These are phyloP conservation scores for Siniperca scherzeri DNA, from an alignment of 2,797 vertebrate species.

Conservation along the genomic window DNA sequence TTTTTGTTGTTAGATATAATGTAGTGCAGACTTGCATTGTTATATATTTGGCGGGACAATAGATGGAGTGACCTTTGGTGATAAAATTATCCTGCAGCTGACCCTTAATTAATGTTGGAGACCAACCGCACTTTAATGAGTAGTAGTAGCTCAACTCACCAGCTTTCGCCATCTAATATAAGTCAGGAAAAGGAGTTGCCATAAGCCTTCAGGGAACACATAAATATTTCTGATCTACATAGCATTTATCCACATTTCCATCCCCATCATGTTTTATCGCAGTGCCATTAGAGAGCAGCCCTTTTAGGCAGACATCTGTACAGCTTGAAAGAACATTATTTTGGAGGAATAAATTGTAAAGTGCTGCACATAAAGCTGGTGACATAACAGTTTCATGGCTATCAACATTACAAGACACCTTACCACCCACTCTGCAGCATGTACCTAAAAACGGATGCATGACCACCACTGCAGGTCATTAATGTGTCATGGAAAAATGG, in stretches of 20 bases:
- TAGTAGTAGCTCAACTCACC: neutral
- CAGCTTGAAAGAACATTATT: slow-evolving; percentile 54
- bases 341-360: slow-evolving; percentile 14
- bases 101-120: neutral
- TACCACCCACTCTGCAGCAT: slow-evolving; percentile 56
- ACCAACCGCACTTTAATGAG: neutral
- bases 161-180: neutral
- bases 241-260: slow-evolving; percentile 36
- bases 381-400: slow-evolving; percentile 36
- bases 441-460: slow-evolving; percentile 20
- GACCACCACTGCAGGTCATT: slow-evolving; percentile 31
- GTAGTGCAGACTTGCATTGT: slow-evolving; percentile 12
- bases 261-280: slow-evolving; percentile 32
- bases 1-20: slow-evolving; percentile 37
- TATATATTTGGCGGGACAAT: neutral
- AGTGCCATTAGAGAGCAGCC: neutral
- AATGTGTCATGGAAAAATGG: slow-evolving; percentile 61
- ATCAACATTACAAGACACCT: slow-evolving; percentile 33
- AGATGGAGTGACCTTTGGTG: slow-evolving; percentile 5
- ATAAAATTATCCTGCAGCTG: slow-evolving; percentile 22
- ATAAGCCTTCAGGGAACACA: slow-evolving; percentile 6
- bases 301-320: neutral
- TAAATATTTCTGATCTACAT: slow-evolving; percentile 26
- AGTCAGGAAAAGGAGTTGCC: slow-evolving; percentile 10
- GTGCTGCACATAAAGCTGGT: slow-evolving; percentile 24